phyloP scores from a whole-genome alignment of 1,140 invertebrate species.

The Monomorium pharaonis region DNA sequence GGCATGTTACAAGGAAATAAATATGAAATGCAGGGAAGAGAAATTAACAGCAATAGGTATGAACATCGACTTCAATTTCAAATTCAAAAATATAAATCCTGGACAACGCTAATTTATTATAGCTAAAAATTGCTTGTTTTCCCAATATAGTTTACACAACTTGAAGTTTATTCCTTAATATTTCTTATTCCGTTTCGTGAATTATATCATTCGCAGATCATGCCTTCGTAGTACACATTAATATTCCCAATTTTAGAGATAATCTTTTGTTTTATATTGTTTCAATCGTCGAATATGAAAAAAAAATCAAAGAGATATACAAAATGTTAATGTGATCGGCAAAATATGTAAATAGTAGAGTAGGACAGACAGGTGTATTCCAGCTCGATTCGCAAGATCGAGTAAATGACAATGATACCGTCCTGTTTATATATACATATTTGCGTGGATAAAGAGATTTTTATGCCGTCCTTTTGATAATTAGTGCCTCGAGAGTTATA shows the following conservation, averaged over 20 bases:
- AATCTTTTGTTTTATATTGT: not conserved
- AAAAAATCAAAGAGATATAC: slow-evolving; percentile 25
- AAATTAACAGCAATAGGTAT: too few species aligned
- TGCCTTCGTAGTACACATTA: slow-evolving; percentile 32
- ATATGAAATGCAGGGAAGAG: too few species aligned
- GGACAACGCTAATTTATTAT: too few species aligned
- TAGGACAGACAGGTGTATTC: slow-evolving; percentile 21
- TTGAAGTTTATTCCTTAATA: not conserved
- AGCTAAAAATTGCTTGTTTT: not conserved
- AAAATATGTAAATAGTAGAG: slow-evolving; percentile 64
- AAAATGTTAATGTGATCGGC: slow-evolving; percentile 43
- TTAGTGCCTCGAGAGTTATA: slow-evolving; percentile 37
- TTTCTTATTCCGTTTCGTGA: not conserved
- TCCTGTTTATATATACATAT: slow-evolving; percentile 37
- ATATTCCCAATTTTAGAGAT: not conserved
- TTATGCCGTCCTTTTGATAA: slow-evolving; percentile 26
- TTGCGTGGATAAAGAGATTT: slow-evolving; percentile 22
- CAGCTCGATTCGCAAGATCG: slow-evolving; percentile 16
- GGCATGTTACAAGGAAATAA: too few species aligned
- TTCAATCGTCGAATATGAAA: not conserved
- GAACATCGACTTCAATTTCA: too few species aligned
- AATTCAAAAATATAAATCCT: too few species aligned
- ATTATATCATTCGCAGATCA: slow-evolving; percentile 28
- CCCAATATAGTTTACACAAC: not conserved
- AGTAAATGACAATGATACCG: slow-evolving; percentile 13